Conservation (phyloP, 2,797 vertebrate species). For the Anolis apletophallus region DNA sequence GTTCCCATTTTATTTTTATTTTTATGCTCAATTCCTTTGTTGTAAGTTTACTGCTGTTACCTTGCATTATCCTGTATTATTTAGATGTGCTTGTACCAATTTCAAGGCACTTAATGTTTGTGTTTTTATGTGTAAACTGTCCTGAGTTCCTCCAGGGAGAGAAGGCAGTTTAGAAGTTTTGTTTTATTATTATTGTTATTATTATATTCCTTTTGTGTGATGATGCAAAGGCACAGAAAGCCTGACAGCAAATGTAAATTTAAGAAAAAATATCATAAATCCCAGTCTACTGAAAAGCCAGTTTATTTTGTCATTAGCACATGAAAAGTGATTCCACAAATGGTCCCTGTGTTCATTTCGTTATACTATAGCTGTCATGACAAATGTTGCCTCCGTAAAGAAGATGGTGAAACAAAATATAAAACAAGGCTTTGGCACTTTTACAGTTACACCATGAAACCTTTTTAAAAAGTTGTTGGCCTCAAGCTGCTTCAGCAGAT, state of each 20-base stretch:
- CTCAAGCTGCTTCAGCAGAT: constrained; percentile 11
- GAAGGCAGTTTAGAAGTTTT: no score
- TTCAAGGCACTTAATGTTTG: no score
- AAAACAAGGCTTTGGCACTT: neutral
- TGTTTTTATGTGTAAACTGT: no score
- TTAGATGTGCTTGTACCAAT: no score
- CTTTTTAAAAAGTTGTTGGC: constrained; percentile 8
- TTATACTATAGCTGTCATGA: neutral
- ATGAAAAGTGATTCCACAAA: neutral
- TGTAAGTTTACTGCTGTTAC: no score
- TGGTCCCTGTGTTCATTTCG: neutral
- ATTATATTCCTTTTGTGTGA: neutral
- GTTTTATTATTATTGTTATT: no score
- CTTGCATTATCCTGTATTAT: no score
- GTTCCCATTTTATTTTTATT: no score
- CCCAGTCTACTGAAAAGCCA: neutral
- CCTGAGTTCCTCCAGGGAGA: no score
- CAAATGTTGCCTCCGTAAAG: neutral
- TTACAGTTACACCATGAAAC: neutral
- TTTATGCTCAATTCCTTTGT: no score
- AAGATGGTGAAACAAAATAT: neutral
- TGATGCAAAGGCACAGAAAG: neutral
- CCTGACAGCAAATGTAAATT: neutral
- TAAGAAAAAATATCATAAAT: neutral
- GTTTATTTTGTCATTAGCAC: neutral